Conservation (phyloP, 2,888 invertebrate species). For the Druceiella hillmani region DNA sequence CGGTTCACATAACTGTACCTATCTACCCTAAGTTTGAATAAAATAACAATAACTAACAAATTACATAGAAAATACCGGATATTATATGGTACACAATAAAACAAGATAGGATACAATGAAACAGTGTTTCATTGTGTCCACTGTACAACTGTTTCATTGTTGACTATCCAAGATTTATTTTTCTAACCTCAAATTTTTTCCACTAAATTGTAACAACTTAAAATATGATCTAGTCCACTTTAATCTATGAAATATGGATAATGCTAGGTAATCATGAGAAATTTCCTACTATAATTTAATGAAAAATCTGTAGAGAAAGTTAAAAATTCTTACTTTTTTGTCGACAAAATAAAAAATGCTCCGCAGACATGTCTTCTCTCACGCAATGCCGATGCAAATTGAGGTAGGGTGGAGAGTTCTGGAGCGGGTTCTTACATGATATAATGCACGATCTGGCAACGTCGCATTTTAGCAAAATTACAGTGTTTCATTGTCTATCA, state of each 20-base stretch:
- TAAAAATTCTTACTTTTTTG: constrained; percentile 1
- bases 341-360: not conserved
- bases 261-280: constrained; percentile 1
- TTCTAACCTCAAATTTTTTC: constrained; percentile 3
- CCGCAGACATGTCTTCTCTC: constrained; percentile 2
- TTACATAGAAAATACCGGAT: not conserved
- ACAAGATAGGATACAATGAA: constrained; percentile 8
- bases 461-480: not conserved
- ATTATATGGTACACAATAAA: constrained; percentile 5
- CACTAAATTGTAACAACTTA: too few species aligned
- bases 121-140: constrained; percentile 7
- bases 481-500: constrained; percentile 7
- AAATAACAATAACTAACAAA: too few species aligned
- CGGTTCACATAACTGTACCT: too few species aligned
- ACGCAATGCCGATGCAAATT: constrained; percentile 1
- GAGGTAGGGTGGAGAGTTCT: constrained; percentile 3
- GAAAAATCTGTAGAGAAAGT: constrained; percentile 2
- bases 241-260: constrained; percentile 2
- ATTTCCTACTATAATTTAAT: constrained; percentile 3
- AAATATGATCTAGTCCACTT: too few species aligned
- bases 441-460: constrained; percentile 7
- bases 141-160: too few species aligned
- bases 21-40: too few species aligned
- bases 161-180: not conserved
- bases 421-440: not conserved